Evolutionary conservation across 2,888 invertebrate species (phyloP).

Genomic region (Temnothorax unifasciatus): DNA sequence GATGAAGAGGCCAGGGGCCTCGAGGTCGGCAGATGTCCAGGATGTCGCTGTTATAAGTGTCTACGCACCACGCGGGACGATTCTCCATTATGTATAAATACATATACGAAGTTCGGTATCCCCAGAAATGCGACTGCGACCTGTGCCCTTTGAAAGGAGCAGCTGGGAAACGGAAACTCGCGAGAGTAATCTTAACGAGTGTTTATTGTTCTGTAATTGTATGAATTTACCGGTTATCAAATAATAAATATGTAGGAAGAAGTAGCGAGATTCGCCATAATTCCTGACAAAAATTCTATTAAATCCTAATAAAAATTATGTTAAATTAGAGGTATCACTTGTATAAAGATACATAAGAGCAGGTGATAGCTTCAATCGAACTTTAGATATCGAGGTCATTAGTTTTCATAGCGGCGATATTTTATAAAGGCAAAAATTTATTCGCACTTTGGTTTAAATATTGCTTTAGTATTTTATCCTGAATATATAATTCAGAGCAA

Average conservation of each 20-base stretch:
- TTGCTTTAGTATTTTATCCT: not conserved
- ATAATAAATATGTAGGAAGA: not conserved
- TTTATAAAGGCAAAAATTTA: not conserved
- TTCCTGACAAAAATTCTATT: not conserved
- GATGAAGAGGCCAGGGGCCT: slow-evolving; percentile 64
- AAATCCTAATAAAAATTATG: not conserved
- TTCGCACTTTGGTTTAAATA: not conserved
- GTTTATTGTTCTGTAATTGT: slow-evolving; percentile 8
- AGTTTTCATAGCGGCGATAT: not conserved
- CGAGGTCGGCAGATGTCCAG: slow-evolving; percentile 82
- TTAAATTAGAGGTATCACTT: not conserved
- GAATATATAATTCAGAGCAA: slow-evolving; percentile 4
- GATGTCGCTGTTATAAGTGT: slow-evolving; percentile 77
- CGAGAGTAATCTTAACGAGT: slow-evolving; percentile 40
- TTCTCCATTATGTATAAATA: slow-evolving; percentile 55
- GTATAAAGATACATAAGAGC: not conserved
- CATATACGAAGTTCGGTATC: slow-evolving; percentile 39
- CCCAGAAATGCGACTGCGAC: slow-evolving; percentile 34
- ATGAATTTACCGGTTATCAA: slow-evolving; percentile 1
- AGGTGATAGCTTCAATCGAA: not conserved
- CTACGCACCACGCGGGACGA: slow-evolving; percentile 57
- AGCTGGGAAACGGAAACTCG: slow-evolving; percentile 62
- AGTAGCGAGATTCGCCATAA: not conserved
- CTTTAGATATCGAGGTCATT: not conserved
- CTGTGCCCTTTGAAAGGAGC: slow-evolving; percentile 42